A percentile compares a stretch with the other conserved stretches of the same genome.
phyloP scores from a whole-genome alignment of 2,113 vertebrate genomes.

The Indri indri region DNA sequence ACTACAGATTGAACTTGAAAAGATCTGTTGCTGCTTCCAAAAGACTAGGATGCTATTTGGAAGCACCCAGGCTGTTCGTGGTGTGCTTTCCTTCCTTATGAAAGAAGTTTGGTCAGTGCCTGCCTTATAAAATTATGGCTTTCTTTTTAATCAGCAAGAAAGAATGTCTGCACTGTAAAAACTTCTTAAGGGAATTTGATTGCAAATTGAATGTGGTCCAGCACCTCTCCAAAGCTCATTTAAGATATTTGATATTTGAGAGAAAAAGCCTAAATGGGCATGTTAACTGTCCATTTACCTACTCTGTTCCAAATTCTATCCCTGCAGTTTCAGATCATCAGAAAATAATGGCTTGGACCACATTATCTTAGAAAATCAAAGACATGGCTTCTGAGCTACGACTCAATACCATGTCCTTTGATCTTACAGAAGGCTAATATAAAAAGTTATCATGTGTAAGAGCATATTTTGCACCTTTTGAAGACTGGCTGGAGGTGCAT shows the following conservation, averaged over 20 bases:
- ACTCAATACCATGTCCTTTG: slow-evolving; percentile 15
- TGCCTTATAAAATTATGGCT: slow-evolving; percentile 61
- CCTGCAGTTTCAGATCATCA: slow-evolving; percentile 29
- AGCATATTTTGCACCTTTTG: background rate
- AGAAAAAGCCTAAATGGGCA: slow-evolving; percentile 65
- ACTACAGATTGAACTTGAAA: background rate
- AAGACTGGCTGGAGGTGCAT: background rate
- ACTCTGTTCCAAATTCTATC: slow-evolving; percentile 48
- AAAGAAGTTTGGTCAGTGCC: background rate
- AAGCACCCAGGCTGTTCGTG: background rate
- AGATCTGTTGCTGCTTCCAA: background rate
- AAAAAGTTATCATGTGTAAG: background rate
- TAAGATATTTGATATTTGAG: slow-evolving; percentile 75
- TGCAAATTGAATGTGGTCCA: slow-evolving; percentile 72
- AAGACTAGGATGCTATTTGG: background rate
- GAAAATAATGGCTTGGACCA: slow-evolving; percentile 29
- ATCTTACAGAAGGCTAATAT: background rate
- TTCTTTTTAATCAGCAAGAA: slow-evolving; percentile 64
- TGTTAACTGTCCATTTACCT: slow-evolving; percentile 65
- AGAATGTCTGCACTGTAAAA: slow-evolving; percentile 55
- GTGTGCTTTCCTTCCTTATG: background rate
- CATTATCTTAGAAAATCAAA: slow-evolving; percentile 57
- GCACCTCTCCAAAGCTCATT: slow-evolving; percentile 67
- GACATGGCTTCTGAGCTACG: background rate
- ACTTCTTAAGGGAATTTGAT: slow-evolving; percentile 69